These are phyloP conservation scores for Ibidorhyncha struthersii DNA, from an alignment of 2,113 vertebrate species.

Conservation along the genomic window DNA sequence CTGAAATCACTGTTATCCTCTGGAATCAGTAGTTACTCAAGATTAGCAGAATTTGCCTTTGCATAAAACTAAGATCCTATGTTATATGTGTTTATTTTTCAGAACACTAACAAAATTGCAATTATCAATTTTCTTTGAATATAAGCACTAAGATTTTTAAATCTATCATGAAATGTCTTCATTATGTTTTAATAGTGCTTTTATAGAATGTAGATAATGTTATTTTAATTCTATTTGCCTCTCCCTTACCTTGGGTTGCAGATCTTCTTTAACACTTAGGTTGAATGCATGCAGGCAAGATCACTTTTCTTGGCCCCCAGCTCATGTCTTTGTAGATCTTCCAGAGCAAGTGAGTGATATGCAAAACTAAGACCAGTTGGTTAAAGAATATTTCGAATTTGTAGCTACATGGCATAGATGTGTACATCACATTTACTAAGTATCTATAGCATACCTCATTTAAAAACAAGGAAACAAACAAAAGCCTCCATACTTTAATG, in stretches of 20 bases:
- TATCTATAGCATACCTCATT: background rate
- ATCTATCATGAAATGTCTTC: background rate
- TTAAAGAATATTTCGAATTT: background rate
- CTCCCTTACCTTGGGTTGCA: background rate
- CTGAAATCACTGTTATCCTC: background rate
- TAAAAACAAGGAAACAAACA: background rate
- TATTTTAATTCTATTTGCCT: background rate
- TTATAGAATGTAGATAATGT: background rate
- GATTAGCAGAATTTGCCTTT: background rate
- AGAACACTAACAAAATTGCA: background rate
- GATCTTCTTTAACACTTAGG: background rate
- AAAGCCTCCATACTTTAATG: rapidly evolving
- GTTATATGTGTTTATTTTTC: background rate
- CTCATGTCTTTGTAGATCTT: background rate
- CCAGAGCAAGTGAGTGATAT: background rate
- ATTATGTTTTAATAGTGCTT: background rate
- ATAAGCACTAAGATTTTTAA: background rate
- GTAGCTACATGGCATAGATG: background rate
- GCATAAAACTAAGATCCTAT: background rate
- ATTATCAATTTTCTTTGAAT: background rate
- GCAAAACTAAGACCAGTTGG: background rate
- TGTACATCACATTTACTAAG: background rate
- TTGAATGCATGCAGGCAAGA: background rate
- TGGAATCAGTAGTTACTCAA: background rate
- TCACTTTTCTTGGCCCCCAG: background rate